Percentiles rank a stretch among this genome's conserved stretches.
Conservation (phyloP, 2,888 invertebrate genomes). For the Masnerella sp. region DNA sequence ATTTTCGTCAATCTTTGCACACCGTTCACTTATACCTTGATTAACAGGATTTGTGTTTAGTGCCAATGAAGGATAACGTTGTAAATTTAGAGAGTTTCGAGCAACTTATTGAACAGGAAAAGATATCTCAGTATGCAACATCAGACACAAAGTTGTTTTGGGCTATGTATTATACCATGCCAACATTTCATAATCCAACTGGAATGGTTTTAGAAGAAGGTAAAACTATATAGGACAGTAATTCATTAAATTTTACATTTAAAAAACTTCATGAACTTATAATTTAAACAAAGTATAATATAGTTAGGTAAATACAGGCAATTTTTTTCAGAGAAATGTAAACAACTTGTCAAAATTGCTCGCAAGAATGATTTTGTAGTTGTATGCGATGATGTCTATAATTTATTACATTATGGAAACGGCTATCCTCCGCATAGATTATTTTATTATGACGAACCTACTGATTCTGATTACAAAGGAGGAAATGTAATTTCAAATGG, state of each 20-base stretch:
- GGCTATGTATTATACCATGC: constrained; percentile 81
- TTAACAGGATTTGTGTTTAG: constrained; percentile 65
- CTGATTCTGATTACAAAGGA: constrained; percentile 75
- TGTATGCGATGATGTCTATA: constrained; percentile 83
- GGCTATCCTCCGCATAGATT: constrained; percentile 78
- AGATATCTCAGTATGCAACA: constrained; percentile 65
- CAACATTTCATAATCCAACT: constrained; percentile 82
- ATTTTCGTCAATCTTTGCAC: too few relatives aligned
- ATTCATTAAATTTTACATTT: constrained; percentile 3
- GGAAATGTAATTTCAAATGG: constrained; percentile 82
- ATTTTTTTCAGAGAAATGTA: constrained; percentile 71
- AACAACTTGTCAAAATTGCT: constrained; percentile 77
- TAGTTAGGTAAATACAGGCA: neutral
- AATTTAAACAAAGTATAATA: too few relatives aligned
- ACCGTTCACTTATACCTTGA: neutral
- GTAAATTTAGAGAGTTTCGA: constrained; percentile 79
- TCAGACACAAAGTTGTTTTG: constrained; percentile 78
- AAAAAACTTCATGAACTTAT: too few relatives aligned
- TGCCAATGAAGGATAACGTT: constrained; percentile 79
- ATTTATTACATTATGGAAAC: constrained; percentile 79
- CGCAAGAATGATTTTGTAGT: constrained; percentile 78
- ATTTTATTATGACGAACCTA: constrained; percentile 79
- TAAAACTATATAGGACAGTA: too few relatives aligned
- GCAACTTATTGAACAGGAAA: constrained; percentile 73
- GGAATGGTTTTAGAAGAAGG: constrained; percentile 79